These are phyloP conservation scores for Chaetodon trifasciatus DNA, from an alignment of 2,797 vertebrate genomes.

Conservation along the genomic window DNA sequence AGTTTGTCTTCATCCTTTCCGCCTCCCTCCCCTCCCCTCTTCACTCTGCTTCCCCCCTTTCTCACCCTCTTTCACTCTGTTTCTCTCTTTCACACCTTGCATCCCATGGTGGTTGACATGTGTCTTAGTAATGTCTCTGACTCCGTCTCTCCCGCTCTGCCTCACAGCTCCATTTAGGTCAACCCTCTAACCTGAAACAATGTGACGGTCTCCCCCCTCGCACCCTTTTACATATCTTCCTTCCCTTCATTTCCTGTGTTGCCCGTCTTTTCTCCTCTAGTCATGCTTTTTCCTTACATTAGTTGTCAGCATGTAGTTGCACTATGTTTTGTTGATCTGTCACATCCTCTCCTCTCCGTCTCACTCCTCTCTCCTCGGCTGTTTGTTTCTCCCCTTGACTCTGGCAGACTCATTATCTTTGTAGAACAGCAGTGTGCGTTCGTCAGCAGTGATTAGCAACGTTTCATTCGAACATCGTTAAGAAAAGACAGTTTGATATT, in stretches of 20 bases:
- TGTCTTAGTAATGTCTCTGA: slow-evolving; percentile 75
- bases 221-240: slow-evolving; percentile 61
- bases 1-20: slow-evolving; percentile 41
- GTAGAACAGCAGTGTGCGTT: slow-evolving; percentile 76
- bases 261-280: slow-evolving; percentile 51
- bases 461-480: slow-evolving; percentile 79
- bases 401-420: slow-evolving; percentile 84
- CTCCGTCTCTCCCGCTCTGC: slow-evolving; percentile 69
- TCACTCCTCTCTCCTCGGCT: slow-evolving; percentile 64
- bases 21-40: not conserved
- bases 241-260: slow-evolving; percentile 46
- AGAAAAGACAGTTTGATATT: slow-evolving; percentile 81
- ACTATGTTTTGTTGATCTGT: slow-evolving; percentile 74
- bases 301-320: slow-evolving; percentile 66
- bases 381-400: slow-evolving; percentile 80
- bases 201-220: slow-evolving; percentile 54
- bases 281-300: slow-evolving; percentile 8
- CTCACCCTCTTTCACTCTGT: slow-evolving; percentile 64
- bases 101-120: slow-evolving; percentile 75
- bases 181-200: slow-evolving; percentile 75
- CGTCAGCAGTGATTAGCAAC: slow-evolving; percentile 81
- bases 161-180: slow-evolving; percentile 81
- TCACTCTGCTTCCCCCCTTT: slow-evolving; percentile 25
- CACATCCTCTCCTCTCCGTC: slow-evolving; percentile 60
- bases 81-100: slow-evolving; percentile 76